These are phyloP conservation scores for Excalfactoria chinensis DNA, from an alignment of 2,113 vertebrate genomes.

Conservation along the genomic window DNA sequence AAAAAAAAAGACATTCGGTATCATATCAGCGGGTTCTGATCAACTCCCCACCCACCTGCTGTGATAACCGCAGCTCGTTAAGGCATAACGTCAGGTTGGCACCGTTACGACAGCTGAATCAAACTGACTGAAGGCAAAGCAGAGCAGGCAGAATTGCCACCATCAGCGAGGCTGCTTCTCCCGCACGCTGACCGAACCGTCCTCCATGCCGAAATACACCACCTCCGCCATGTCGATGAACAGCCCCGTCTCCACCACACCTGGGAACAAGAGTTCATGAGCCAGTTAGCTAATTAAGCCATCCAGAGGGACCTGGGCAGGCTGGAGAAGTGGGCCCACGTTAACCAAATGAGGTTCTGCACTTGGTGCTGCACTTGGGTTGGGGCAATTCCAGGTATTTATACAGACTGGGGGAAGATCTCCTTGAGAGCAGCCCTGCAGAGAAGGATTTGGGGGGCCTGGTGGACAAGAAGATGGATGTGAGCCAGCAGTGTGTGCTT, in stretches of 20 bases:
- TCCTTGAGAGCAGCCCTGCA: too few species aligned
- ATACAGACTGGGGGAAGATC: too few species aligned
- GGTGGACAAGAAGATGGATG: too few species aligned
- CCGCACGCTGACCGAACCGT: constrained; percentile 85
- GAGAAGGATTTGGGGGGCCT: too few species aligned
- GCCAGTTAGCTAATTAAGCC: neutral
- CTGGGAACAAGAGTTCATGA: constrained; percentile 64
- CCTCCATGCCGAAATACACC: constrained; percentile 96
- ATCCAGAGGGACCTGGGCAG: too few species aligned
- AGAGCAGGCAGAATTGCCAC: neutral
- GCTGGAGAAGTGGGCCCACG: too few species aligned
- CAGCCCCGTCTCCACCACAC: constrained; percentile 96
- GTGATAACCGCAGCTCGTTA: constrained; percentile 59
- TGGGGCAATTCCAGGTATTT: too few species aligned
- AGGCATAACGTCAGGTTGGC: constrained; percentile 76
- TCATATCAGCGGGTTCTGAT: neutral
- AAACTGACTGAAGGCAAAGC: neutral
- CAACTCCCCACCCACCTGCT: neutral
- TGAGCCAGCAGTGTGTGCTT: too few species aligned
- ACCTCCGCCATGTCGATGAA: constrained; percentile 93
- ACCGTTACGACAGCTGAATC: neutral
- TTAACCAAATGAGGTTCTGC: too few species aligned
- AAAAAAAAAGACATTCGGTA: constrained; percentile 56
- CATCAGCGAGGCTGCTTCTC: constrained; percentile 81
- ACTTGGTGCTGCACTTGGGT: too few species aligned